phyloP scores from a whole-genome alignment of 2,113 vertebrate species.

The Chaetura pelagica region DNA sequence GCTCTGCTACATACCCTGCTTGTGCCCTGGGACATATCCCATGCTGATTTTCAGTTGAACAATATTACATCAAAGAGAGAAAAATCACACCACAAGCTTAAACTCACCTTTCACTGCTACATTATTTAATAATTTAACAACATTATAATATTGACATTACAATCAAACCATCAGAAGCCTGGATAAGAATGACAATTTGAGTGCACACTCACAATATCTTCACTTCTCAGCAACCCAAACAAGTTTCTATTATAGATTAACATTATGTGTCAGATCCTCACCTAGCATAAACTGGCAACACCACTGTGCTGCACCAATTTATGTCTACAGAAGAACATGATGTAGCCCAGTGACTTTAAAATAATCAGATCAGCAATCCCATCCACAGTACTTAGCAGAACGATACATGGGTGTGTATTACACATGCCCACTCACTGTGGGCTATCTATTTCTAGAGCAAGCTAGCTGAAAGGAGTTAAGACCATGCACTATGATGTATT shows the following conservation, averaged over 20 bases:
- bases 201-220: constrained; percentile 27
- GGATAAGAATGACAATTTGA: constrained; percentile 31
- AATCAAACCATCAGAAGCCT: not conserved
- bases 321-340: not conserved
- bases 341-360: constrained; percentile 27
- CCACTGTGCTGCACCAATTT: not conserved
- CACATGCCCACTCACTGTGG: not conserved
- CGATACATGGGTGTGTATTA: not conserved
- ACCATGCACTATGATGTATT: not conserved
- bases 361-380: constrained; percentile 10
- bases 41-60: not conserved
- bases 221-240: constrained; percentile 40
- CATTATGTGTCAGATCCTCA: not conserved
- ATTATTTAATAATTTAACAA: constrained; percentile 62
- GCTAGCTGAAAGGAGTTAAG: constrained; percentile 24
- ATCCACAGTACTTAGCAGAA: not conserved
- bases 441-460: constrained; percentile 8
- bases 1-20: not conserved
- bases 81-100: constrained; percentile 6
- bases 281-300: not conserved
- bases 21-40: not conserved
- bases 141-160: constrained; percentile 26
- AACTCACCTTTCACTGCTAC: constrained; percentile 19
- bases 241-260: constrained; percentile 2
- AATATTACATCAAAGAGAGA: not conserved